Conservation (phyloP, 2,113 vertebrate species). For the Dissostichus mawsoni region DNA sequence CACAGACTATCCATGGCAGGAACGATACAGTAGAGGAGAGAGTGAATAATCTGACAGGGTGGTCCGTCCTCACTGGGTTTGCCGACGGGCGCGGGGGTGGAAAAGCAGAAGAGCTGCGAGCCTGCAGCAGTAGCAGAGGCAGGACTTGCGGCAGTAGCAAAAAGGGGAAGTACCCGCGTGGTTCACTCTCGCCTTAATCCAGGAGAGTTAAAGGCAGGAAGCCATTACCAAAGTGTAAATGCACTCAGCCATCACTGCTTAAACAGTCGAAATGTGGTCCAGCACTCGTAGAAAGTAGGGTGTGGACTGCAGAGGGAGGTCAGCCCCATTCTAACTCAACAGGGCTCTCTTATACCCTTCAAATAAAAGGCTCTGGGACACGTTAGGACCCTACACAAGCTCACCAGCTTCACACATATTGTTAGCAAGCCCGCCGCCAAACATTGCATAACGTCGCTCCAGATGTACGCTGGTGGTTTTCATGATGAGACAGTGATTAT, state of each 20-base stretch:
- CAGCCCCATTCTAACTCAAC: slow-evolving; percentile 41
- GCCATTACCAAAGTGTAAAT: slow-evolving; percentile 81
- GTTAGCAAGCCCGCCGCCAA: slow-evolving; percentile 54
- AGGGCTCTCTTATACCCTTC: slow-evolving; percentile 26
- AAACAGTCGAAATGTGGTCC: slow-evolving; percentile 69
- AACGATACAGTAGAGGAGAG: slow-evolving; percentile 59
- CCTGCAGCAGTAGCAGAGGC: slow-evolving; percentile 24
- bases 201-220: slow-evolving; percentile 78
- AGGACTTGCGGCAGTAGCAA: slow-evolving; percentile 38
- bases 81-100: slow-evolving; percentile 1
- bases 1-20: slow-evolving; percentile 60
- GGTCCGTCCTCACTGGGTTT: slow-evolving; percentile 50
- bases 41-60: slow-evolving; percentile 64
- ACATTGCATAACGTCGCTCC: slow-evolving; percentile 70
- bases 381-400: slow-evolving; percentile 4
- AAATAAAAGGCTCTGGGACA: slow-evolving; percentile 35
- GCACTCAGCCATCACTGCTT: slow-evolving; percentile 75
- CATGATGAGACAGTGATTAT: slow-evolving; percentile 79
- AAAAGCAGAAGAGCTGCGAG: slow-evolving; percentile 14
- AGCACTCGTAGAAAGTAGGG: slow-evolving; percentile 31
- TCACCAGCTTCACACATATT: slow-evolving; percentile 18
- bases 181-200: slow-evolving; percentile 53
- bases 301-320: slow-evolving; percentile 9
- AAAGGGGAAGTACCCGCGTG: slow-evolving; percentile 43
- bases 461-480: slow-evolving; percentile 72